Percentiles rank a stretch among this genome's conserved stretches.
Evolutionary conservation across 2,888 invertebrate genomes (phyloP).

Genomic region (Amblyteles armatorius): DNA sequence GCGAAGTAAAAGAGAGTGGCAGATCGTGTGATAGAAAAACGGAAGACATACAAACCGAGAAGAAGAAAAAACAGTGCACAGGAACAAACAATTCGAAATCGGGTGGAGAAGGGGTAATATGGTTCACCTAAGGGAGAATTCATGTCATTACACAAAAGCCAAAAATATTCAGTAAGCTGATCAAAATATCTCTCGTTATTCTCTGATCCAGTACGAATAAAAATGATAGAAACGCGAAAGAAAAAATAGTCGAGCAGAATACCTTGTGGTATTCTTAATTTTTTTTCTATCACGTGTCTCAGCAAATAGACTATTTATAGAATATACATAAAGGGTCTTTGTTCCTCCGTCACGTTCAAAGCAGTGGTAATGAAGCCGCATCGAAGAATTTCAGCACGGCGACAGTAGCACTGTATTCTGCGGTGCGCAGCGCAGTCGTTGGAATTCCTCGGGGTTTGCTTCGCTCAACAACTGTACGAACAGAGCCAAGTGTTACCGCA

Average conservation of each 20-base stretch:
- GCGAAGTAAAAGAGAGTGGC: background rate
- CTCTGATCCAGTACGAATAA: background rate
- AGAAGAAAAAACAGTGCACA: background rate
- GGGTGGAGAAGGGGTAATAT: background rate
- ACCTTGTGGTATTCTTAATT: background rate
- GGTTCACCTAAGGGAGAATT: background rate
- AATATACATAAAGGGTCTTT: background rate
- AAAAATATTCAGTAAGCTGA: background rate
- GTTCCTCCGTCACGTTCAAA: constrained; percentile 10
- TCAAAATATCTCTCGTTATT: background rate
- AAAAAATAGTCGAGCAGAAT: background rate
- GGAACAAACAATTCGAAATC: background rate
- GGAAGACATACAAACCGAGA: background rate
- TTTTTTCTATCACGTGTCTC: background rate
- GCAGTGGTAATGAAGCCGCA: constrained; percentile 19
- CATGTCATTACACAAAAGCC: background rate
- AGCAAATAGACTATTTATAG: background rate
- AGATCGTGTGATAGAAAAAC: background rate
- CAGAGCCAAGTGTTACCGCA: constrained; percentile 31
- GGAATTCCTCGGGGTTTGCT: constrained; percentile 24
- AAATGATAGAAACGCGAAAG: background rate
- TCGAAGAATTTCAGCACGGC: constrained; percentile 43
- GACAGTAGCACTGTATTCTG: constrained; percentile 18
- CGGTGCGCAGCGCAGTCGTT: background rate
- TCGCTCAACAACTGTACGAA: constrained; percentile 19